Base-by-base conservation (phyloP, 2,113 vertebrate species). In the Pluvialis apricaria region DNA sequence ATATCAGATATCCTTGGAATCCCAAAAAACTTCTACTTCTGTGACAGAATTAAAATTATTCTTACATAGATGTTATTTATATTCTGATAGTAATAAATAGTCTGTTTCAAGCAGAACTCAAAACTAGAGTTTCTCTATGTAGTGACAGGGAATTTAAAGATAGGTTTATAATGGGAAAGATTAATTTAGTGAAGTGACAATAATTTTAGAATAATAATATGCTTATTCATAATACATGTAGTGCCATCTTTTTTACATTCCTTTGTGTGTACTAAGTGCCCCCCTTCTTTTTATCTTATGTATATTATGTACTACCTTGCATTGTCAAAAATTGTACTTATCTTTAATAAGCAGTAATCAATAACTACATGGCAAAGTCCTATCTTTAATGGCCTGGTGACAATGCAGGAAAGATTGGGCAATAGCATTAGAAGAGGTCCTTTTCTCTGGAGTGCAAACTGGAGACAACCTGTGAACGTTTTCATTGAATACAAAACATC, bases 281-380 rank as follows among this genome's bases (percentile, higher is more conserved):
- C 34, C 34, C 25, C 19, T 84, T 47, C 80, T 45, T 92, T 88
- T 61, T 54, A 44, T 81, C 54, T 52, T 36, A 11, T 19, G 15
- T 38, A 47, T 91, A 71, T 91, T 19, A 61, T 73, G 71, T 79
- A 18, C 64, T 44, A 14, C 70, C 49, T 82, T 26, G 9, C 58
- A 3, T 21, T 90, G 91, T 61, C 78, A 91, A 16, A 64, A 84
- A 52, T 17, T 65, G 25, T 38, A 24, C 57, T 94, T 82, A 18
- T 18, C 84, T 69, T 76, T 78, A 40, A 49, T 68, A 52, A 89
- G 69, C 17, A 36, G 66, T 94, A 93, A 96, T 95, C 96, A 96
- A 69, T 68, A 72, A 64, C 65, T 78, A 13, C 73, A 34, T 6
- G n/a, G 70, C 61, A 14, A 38, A 78, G 22, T 60, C 47, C 24